Percentiles rank a stretch among this genome's conserved stretches.
Evolutionary conservation across 2,113 vertebrate genomes (phyloP).

Genomic region (Cacatua alba): DNA sequence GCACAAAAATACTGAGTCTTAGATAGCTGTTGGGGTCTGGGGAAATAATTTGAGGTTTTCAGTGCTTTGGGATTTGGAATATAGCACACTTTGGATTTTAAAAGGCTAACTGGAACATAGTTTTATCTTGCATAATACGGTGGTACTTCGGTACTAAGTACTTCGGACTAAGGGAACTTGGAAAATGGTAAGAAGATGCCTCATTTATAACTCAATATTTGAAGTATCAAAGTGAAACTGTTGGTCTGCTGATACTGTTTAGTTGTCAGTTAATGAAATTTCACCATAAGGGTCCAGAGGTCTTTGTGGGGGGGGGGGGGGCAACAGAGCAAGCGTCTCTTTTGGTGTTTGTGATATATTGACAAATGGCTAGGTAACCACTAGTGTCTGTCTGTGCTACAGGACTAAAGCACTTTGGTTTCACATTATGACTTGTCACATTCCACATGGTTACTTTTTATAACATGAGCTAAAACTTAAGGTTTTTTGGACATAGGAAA

Average conservation of each 20-base stretch:
- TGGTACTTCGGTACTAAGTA: background rate
- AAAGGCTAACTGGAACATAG: background rate
- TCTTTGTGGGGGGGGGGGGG: background rate
- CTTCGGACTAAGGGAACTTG: background rate
- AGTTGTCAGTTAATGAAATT: background rate
- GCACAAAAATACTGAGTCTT: slow-evolving; percentile 10
- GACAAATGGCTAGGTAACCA: background rate
- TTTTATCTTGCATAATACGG: background rate
- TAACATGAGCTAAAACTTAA: slow-evolving; percentile 36
- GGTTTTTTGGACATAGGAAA: background rate
- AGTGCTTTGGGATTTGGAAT: background rate
- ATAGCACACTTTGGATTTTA: background rate
- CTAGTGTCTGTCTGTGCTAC: background rate
- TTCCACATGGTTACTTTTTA: slow-evolving; percentile 49
- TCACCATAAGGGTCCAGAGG: background rate
- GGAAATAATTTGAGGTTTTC: background rate
- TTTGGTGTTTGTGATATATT: background rate
- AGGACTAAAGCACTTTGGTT: slow-evolving; percentile 58
- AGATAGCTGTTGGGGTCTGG: background rate
- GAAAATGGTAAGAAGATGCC: background rate
- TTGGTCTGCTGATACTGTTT: background rate
- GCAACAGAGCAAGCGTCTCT: background rate
- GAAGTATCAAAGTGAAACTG: background rate
- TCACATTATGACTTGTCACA: slow-evolving; percentile 52
- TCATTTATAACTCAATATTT: background rate